Evolutionary conservation across 2,888 invertebrate species (phyloP), one percentile per base, ranked within the genome.

Genomic region (Drosophila tanythrix): DNA sequence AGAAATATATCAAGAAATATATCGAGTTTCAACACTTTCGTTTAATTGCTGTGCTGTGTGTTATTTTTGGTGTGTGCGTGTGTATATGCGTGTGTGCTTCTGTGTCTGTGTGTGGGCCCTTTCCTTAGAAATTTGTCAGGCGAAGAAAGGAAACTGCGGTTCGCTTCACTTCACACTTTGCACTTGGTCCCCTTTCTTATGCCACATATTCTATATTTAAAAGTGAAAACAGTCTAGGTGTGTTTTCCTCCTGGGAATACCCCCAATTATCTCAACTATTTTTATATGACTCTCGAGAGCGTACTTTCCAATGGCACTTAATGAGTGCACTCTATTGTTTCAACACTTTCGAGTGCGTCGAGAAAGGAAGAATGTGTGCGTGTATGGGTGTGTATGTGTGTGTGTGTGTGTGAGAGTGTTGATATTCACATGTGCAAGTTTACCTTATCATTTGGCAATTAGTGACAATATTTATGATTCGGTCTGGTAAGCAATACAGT

Each of bases 1-100:
- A 78, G 59, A 33, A 33, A 33, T 33, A 33, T 33, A 33, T 33
- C 11, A 11, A 33, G 33, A 33, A 78, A 72, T 21, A 60, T 79
- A 61, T 84, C 74, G 59, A 57, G 62, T 89, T 83, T 85, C 78
- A 82, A 83, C 77, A 88, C 81, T 77, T 87, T 89, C 71, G 21
- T 61, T 70, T 70, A 64, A 79, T 65, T 76, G 64, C 31, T 56
- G 27, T 46, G 27, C 13, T 10, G 18, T 48, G n/a, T 67, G 59
- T 70, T 78, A 76, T 74, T 74, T 80, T 62, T 51, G 55, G 52
- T 60, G 18, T 53, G 35, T n/a, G 25, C 50, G 48, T 31, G 36
- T 58, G 27, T 21, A 21, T 21, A 21, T 38, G 27, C 40, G 43
- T 61, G 48, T 35, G 58, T 51, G 50, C 18, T 21, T 58, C 27